Base-by-base conservation (phyloP, 1,140 invertebrate species). In the Lordiphosa mommai region DNA sequence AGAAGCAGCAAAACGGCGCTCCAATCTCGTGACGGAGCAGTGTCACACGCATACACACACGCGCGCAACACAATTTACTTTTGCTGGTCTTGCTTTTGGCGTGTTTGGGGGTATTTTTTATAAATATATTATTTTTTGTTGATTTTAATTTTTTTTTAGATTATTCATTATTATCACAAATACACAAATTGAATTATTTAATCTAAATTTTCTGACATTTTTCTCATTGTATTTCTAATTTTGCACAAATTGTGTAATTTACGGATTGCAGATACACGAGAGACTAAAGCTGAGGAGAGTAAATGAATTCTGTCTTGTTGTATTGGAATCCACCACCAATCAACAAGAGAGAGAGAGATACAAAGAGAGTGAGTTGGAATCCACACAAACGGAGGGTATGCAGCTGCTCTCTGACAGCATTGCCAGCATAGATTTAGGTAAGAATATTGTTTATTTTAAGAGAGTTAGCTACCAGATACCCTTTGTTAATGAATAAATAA, bases 211-310 rank as follows among this genome's bases (percentile, higher is more conserved):
- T 34, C 33, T 58, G 47, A 50, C 51, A 59, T 23, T 53, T 51
- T 47, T 33, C 33, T 12, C 20, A 40, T 38, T 60, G 43, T 47
- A 49, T 37, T 58, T 67, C 33, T 32, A 57, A 55, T 71, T 84
- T 76, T 55, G 72, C 77, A 76, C 55, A 44, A 80, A 84, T 80
- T 82, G 77, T 80, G 71, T 76, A 84, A 80, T 76, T 77, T 70
- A 73, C 74, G 53, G 63, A 77, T 77, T 72, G 53, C 63, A 72
- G 74, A 79, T 82, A 80, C 76, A 70, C 65, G 60, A 67, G 59
- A 52, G 56, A 20, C 59, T 47, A 52, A 59, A 34, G 50, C 56
- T 46, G 4, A 5, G n/a, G 43, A 37, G 58, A 71, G 41, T 67
- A 57, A 80, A 77, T 68, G 64, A 56, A 74, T 61, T 65, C 56